Percentiles rank a stretch among this genome's conserved stretches.
Conservation (phyloP, 2,113 vertebrate genomes). For the Python bivittatus region DNA sequence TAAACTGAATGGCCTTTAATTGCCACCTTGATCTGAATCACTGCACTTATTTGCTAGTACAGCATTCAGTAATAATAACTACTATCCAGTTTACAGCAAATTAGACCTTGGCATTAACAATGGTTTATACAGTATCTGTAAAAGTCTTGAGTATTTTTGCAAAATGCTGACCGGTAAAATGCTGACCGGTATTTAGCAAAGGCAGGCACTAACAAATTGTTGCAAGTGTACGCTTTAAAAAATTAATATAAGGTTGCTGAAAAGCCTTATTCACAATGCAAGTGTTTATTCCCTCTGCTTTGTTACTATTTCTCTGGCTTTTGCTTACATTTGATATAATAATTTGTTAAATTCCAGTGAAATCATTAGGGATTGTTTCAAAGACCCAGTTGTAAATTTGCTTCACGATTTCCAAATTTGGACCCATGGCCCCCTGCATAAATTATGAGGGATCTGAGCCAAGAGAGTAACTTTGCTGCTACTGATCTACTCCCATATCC, state of each 20-base stretch:
- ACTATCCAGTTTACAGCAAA: constrained; percentile 32
- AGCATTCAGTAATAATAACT: not conserved
- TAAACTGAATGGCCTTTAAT: not conserved
- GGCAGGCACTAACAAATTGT: not conserved
- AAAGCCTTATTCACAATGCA: not conserved
- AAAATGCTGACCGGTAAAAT: constrained; percentile 41
- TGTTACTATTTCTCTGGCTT: no score
- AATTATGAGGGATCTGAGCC: not conserved
- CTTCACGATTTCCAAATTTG: not conserved
- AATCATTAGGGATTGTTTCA: not conserved
- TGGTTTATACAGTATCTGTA: constrained; percentile 31
- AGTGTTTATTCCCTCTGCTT: not conserved
- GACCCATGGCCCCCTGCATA: not conserved
- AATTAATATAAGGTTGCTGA: no score
- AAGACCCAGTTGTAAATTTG: not conserved
- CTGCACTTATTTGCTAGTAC: not conserved
- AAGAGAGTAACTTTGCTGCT: no score
- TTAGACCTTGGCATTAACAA: constrained; percentile 11
- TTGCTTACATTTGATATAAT: not conserved
- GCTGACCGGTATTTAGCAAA: constrained; percentile 46
- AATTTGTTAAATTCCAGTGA: not conserved
- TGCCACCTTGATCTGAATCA: constrained; percentile 17
- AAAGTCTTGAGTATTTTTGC: constrained; percentile 51
- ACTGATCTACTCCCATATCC: no score
- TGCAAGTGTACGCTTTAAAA: no score